Evolutionary conservation across 2,888 invertebrate species (phyloP).

Genomic region (Bembecia ichneumoniformis): DNA sequence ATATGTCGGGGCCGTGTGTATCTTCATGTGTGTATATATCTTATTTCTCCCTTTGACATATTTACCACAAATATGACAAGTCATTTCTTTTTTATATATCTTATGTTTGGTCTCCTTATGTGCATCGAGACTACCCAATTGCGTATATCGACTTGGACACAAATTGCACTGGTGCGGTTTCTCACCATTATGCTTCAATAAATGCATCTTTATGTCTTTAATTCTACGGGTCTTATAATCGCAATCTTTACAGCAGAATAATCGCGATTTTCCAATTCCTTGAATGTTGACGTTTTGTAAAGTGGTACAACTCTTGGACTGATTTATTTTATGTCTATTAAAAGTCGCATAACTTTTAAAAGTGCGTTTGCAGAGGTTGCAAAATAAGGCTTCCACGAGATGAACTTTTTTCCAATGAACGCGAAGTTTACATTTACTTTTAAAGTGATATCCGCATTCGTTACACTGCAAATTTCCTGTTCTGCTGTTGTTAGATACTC

Average conservation of each 20-base stretch:
- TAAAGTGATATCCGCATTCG: conserved; percentile 25
- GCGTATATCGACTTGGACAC: conserved; percentile 37
- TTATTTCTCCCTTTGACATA: conserved; percentile 31
- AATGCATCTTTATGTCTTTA: conserved; percentile 38
- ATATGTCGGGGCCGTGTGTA: conserved; percentile 20
- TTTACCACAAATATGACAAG: conserved; percentile 51
- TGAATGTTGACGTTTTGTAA: conserved; percentile 25
- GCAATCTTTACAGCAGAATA: conserved; percentile 39
- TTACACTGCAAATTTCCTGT: conserved; percentile 9
- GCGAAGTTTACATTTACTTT: conserved; percentile 30
- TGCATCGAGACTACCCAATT: conserved; percentile 32
- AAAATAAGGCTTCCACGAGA: conserved; percentile 17
- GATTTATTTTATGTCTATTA: conserved; percentile 24
- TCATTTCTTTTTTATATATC: conserved; percentile 27
- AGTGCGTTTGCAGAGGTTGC: conserved; percentile 21
- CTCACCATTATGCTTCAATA: conserved; percentile 38
- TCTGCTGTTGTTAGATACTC: not conserved
- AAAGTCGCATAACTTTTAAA: conserved; percentile 35
- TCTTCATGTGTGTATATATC: conserved; percentile 35
- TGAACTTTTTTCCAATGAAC: conserved; percentile 33
- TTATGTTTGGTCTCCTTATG: conserved; percentile 42
- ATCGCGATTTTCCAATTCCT: conserved; percentile 32
- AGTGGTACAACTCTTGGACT: conserved; percentile 19
- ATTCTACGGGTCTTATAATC: conserved; percentile 29
- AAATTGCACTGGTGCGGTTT: conserved; percentile 36